These are phyloP conservation scores for Drosophila sp. DNA, from an alignment of 1,140 invertebrate genomes.

Conservation along the genomic window DNA sequence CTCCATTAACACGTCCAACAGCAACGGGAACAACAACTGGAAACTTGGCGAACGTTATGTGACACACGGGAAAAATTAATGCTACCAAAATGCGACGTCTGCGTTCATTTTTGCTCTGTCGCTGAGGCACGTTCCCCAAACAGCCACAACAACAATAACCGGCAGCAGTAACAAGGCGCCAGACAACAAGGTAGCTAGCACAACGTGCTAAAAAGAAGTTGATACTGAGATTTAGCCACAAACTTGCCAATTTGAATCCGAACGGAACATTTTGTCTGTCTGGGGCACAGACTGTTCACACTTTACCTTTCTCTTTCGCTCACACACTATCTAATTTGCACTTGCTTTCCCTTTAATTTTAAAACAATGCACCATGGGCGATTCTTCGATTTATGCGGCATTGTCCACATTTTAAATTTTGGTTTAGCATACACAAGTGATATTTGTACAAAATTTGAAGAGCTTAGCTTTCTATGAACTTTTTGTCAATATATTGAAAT, in stretches of 20 bases:
- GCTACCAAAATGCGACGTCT: slow-evolving; percentile 69
- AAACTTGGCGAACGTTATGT: slow-evolving; percentile 54
- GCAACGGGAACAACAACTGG: not conserved
- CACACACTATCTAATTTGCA: not conserved
- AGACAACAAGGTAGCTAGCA: not conserved
- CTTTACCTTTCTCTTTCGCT: not conserved
- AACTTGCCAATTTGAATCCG: slow-evolving; percentile 42
- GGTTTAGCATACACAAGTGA: no score
- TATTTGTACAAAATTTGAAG: no score
- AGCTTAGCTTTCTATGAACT: no score
- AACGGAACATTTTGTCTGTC: slow-evolving; percentile 18
- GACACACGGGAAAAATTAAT: slow-evolving; percentile 78
- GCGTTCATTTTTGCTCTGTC: slow-evolving; percentile 51
- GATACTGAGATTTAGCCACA: slow-evolving; percentile 45
- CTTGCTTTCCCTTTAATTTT: slow-evolving; percentile 12
- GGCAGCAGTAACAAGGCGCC: not conserved
- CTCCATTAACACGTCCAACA: no score
- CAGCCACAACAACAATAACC: slow-evolving; percentile 40
- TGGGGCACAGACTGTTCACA: not conserved
- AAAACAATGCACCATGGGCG: no score
- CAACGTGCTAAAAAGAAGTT: slow-evolving; percentile 36
- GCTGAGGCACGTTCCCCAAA: slow-evolving; percentile 66
- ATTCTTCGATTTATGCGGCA: no score
- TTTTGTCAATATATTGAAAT: no score
- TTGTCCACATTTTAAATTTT: no score